Evolutionary conservation across 1,140 invertebrate species (phyloP).

Genomic region (Ericerus pela): DNA sequence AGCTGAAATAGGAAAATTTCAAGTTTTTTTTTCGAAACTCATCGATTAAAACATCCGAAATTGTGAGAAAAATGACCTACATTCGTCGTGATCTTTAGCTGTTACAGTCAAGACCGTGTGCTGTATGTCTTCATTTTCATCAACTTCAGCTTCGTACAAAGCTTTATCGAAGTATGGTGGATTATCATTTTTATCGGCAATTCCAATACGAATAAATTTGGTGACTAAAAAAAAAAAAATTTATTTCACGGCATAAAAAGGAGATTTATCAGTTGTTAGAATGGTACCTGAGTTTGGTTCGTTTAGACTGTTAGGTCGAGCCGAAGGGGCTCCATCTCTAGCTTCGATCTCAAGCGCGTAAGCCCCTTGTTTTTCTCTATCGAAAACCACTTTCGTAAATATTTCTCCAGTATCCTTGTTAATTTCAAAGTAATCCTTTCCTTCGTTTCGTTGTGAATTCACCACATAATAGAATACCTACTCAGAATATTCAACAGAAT

Average conservation of each 20-base stretch:
- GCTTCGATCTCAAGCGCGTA: conserved; percentile 89
- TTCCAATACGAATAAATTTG: conserved; percentile 80
- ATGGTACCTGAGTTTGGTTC: conserved; percentile 79
- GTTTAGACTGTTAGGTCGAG: conserved; percentile 73
- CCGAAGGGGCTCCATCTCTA: conserved; percentile 79
- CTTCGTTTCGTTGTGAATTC: conserved; percentile 73
- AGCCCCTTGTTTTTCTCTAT: conserved; percentile 84
- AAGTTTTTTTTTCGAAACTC: not conserved
- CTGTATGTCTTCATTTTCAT: conserved; percentile 94
- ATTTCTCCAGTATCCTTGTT: conserved; percentile 85
- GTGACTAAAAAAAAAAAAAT: conserved; percentile 48
- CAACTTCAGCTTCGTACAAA: conserved; percentile 89
- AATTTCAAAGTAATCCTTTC: conserved; percentile 88
- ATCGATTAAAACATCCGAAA: not conserved
- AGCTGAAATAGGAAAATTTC: conserved; percentile 48
- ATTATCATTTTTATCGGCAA: conserved; percentile 95
- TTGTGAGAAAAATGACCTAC: conserved; percentile 45
- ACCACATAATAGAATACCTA: conserved; percentile 84
- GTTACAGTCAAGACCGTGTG: conserved; percentile 92
- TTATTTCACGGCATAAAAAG: not conserved
- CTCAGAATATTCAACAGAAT: no score
- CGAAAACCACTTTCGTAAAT: conserved; percentile 83
- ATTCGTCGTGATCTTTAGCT: conserved; percentile 96
- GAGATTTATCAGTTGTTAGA: not conserved
- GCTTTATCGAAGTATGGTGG: conserved; percentile 91